Conservation (phyloP, 2,113 vertebrate genomes). For the Solenodon paradoxus region DNA sequence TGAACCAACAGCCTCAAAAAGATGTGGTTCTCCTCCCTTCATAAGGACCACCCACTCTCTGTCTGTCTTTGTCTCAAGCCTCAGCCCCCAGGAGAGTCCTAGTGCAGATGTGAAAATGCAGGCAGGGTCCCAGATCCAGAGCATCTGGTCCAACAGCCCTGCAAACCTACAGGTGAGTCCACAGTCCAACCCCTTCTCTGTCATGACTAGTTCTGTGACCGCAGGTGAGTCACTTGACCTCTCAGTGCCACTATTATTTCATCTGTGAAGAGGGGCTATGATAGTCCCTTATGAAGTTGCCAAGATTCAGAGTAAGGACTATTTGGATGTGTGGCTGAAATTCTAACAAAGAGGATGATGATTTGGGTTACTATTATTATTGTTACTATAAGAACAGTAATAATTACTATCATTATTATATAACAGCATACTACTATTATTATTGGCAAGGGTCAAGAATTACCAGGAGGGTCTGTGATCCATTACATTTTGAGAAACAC, state of each 20-base stretch:
- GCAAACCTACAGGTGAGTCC: background rate
- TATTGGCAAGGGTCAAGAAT: too few relatives aligned
- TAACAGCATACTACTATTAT: too few relatives aligned
- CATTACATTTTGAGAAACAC: background rate
- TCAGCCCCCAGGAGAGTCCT: background rate
- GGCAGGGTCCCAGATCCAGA: too few relatives aligned
- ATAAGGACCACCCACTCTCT: background rate
- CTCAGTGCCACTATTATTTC: background rate
- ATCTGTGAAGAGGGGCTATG: background rate
- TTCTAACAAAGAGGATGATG: too few relatives aligned
- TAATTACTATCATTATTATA: background rate
- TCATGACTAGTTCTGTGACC: too few relatives aligned
- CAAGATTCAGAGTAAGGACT: too few relatives aligned
- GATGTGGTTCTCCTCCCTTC: background rate
- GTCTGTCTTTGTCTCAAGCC: background rate
- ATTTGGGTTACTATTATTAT: too few relatives aligned
- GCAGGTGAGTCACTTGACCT: background rate
- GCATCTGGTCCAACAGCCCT: too few relatives aligned
- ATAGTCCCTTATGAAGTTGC: too few relatives aligned
- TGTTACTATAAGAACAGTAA: background rate
- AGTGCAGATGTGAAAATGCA: too few relatives aligned
- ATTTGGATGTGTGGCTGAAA: too few relatives aligned
- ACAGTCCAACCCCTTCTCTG: background rate
- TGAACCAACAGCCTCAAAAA: background rate
- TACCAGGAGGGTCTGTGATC: too few relatives aligned